Evolutionary conservation across 2,797 vertebrate species (phyloP).

Genomic region (Cossypha niveicapilla): DNA sequence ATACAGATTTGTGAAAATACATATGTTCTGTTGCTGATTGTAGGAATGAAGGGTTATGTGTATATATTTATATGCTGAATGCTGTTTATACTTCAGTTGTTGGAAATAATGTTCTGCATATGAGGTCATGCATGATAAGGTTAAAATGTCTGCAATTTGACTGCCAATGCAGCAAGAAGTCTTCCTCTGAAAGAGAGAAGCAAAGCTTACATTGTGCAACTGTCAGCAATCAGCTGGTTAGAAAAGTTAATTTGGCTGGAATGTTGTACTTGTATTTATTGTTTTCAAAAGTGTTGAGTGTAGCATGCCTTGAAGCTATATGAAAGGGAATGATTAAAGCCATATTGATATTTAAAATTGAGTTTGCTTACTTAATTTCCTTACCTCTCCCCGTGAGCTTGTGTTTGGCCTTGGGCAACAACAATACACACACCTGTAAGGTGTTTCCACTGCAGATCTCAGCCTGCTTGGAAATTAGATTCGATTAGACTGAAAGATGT

Average conservation of each 20-base stretch:
- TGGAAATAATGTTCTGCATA: not conserved
- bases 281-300: not conserved
- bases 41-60: not conserved
- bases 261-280: not conserved
- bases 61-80: not conserved
- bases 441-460: not conserved
- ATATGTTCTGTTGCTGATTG: not conserved
- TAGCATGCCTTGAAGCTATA: not conserved
- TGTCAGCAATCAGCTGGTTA: not conserved
- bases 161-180: not conserved
- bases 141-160: not conserved
- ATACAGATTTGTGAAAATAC: not conserved
- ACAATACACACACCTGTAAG: accelerated
- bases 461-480: not conserved
- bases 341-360: not conserved
- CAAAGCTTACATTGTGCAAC: not conserved
- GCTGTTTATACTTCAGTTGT: not conserved
- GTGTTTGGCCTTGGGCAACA: not conserved
- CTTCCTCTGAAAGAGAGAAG: not conserved
- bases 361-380: not conserved
- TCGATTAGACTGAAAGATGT: not conserved
- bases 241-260: not conserved
- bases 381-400: not conserved
- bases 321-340: not conserved
- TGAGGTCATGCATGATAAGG: not conserved